phyloP scores from a whole-genome alignment of 2,888 invertebrate genomes.

The Neocrepidodera transversa region DNA sequence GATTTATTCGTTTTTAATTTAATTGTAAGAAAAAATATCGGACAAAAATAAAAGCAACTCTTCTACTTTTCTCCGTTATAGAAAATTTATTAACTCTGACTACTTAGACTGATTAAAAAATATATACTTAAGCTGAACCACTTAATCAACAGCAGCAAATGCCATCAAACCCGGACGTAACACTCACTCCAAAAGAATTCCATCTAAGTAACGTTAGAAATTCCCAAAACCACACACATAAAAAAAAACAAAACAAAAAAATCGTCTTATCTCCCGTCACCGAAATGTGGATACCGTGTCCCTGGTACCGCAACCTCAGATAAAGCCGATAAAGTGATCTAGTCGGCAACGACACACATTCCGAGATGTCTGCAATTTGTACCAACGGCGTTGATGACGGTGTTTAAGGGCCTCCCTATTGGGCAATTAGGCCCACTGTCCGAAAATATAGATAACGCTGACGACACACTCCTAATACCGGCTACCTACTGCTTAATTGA shows the following conservation, averaged over 20 bases:
- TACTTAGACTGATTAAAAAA: no score
- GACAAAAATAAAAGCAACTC: no score
- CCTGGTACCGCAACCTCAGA: slow-evolving; percentile 43
- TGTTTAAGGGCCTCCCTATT: slow-evolving; percentile 41
- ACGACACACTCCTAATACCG: neutral
- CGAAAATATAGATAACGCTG: slow-evolving; percentile 16
- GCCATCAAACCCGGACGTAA: slow-evolving; percentile 18
- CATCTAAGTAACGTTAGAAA: slow-evolving; percentile 18
- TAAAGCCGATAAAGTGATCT: slow-evolving; percentile 46
- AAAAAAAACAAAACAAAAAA: no score
- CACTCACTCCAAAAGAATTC: slow-evolving; percentile 16
- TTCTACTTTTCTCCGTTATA: no score
- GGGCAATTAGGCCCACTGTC: slow-evolving; percentile 43
- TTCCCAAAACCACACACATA: slow-evolving; percentile 16
- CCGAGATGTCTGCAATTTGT: slow-evolving; percentile 52
- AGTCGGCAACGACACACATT: slow-evolving; percentile 45
- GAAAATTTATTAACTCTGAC: no score
- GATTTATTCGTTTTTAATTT: no score
- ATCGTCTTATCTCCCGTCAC: slow-evolving; percentile 37
- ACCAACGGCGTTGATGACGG: slow-evolving; percentile 40
- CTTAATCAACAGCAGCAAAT: neutral
- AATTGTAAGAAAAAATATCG: no score
- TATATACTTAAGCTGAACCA: no score
- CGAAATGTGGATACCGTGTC: slow-evolving; percentile 47
- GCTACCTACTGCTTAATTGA: neutral